Conservation (phyloP, 2,113 vertebrate genomes). For the Percopsis transmontana region DNA sequence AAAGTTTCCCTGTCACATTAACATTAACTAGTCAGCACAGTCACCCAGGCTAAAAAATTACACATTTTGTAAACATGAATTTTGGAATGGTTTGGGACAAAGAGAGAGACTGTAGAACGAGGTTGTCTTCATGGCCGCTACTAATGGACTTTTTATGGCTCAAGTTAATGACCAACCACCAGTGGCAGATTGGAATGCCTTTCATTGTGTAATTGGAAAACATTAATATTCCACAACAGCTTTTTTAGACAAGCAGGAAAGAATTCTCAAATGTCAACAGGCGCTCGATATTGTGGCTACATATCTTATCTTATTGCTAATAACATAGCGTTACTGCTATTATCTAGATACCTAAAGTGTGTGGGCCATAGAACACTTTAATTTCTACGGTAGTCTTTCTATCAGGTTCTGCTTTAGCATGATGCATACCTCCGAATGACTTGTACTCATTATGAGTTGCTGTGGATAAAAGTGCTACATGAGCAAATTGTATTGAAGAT, state of each 20-base stretch:
- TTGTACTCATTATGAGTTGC: too few relatives aligned
- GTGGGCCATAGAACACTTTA: too few relatives aligned
- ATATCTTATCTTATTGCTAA: not conserved
- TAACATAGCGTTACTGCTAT: too few relatives aligned
- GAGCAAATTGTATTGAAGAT: too few relatives aligned
- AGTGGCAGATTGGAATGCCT: not conserved
- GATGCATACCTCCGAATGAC: too few relatives aligned
- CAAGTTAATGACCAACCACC: constrained; percentile 41
- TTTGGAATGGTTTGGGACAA: not conserved
- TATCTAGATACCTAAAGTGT: too few relatives aligned
- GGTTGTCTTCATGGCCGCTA: not conserved
- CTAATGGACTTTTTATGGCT: constrained; percentile 8
- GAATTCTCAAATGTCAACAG: not conserved
- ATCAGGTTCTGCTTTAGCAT: too few relatives aligned
- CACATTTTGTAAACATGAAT: too few relatives aligned
- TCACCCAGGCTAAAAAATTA: too few relatives aligned
- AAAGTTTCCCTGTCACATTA: not conserved
- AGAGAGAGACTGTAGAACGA: not conserved
- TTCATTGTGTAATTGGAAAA: constrained; percentile 8
- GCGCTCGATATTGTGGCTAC: not conserved
- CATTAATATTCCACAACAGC: constrained; percentile 15
- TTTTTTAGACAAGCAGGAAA: not conserved
- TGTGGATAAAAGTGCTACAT: too few relatives aligned
- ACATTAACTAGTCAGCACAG: too few relatives aligned
- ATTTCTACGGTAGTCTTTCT: too few relatives aligned